Evolutionary conservation across 1,140 invertebrate genomes (phyloP).

Genomic region (Phortica variegata): DNA sequence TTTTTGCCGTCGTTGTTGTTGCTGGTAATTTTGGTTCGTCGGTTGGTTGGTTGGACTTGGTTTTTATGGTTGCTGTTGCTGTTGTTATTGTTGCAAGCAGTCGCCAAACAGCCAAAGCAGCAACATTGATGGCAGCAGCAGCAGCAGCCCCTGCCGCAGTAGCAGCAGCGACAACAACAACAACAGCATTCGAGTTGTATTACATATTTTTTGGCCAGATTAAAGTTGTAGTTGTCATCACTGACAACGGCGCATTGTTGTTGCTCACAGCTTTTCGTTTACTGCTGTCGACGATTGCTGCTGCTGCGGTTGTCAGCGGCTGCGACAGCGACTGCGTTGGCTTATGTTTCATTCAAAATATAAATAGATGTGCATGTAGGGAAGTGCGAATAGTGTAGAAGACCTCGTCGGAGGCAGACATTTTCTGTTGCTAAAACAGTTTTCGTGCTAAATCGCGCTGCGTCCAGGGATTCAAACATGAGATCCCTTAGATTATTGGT

Average conservation of each 20-base stretch:
- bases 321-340: no score
- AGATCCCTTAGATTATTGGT: slow-evolving; percentile 56
- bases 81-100: no score
- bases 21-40: no score
- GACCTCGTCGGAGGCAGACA: slow-evolving; percentile 56
- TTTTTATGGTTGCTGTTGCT: slow-evolving; percentile 21
- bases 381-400: slow-evolving; percentile 57
- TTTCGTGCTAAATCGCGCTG: slow-evolving; percentile 49
- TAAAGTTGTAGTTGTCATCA: slow-evolving; percentile 15
- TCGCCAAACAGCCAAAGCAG: no score
- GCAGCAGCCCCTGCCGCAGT: no score
- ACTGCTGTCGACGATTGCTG: slow-evolving; percentile 4
- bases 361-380: slow-evolving; percentile 56
- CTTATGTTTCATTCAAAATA: slow-evolving; percentile 51
- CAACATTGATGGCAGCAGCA: no score
- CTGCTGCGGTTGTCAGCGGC: slow-evolving; percentile 26
- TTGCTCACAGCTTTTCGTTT: not conserved
- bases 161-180: no score
- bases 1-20: no score
- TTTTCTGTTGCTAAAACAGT: slow-evolving; percentile 35
- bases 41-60: no score
- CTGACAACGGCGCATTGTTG: not conserved
- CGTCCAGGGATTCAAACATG: slow-evolving; percentile 51
- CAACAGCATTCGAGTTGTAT: no score
- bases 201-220: slow-evolving; percentile 25